These are phyloP conservation scores for Caligus rogercresseyi DNA, from an alignment of 1,140 invertebrate species.

Conservation along the genomic window DNA sequence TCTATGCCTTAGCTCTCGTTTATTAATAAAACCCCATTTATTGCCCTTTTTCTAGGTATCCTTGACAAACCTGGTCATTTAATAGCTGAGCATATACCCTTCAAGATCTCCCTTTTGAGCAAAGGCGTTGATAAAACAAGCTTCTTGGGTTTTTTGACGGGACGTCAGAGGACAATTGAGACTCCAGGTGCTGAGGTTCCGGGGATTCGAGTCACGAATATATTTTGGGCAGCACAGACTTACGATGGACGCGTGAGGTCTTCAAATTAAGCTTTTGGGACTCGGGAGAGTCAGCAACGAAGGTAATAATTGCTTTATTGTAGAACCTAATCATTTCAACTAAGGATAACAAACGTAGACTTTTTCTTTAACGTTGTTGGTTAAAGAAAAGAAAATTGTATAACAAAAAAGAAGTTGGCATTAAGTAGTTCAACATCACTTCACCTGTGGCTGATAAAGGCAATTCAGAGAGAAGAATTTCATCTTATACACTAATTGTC, in stretches of 20 bases:
- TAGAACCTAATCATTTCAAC: no score
- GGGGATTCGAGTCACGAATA: constrained; percentile 6
- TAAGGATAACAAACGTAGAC: background rate
- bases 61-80: background rate
- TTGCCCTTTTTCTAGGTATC: background rate
- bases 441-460: constrained; percentile 1
- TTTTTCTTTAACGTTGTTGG: background rate
- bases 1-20: no score
- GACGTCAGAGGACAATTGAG: background rate
- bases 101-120: background rate
- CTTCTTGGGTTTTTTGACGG: background rate
- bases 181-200: background rate
- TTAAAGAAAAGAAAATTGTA: background rate
- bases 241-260: background rate
- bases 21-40: no score
- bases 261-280: constrained; percentile 13
- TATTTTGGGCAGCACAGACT: constrained; percentile 10
- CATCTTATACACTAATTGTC: background rate
- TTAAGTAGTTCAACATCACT: background rate
- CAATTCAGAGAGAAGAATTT: background rate
- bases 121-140: background rate
- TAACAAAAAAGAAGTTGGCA: background rate
- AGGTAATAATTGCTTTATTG: no score
- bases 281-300: constrained; percentile 6
- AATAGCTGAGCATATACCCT: background rate